These are phyloP conservation scores for Psephotus haematonotus DNA, from an alignment of 2,113 vertebrate genomes.

Conservation along the genomic window DNA sequence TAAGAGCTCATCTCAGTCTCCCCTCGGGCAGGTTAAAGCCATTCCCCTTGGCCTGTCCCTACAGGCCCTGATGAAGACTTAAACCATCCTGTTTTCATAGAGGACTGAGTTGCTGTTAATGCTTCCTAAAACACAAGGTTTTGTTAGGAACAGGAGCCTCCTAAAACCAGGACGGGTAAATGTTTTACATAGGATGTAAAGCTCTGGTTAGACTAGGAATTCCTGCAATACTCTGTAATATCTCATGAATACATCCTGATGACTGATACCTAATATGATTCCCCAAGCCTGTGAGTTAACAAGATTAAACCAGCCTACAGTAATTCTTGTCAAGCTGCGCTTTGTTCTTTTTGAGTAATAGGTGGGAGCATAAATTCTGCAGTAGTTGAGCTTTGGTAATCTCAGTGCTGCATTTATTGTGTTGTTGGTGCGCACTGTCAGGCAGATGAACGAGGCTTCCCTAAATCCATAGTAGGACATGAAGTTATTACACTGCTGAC, in stretches of 20 bases:
- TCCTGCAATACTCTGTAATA: neutral
- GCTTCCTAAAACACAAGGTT: neutral
- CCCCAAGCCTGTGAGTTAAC: neutral
- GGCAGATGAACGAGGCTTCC: neutral
- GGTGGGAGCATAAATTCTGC: neutral
- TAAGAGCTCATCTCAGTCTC: neutral
- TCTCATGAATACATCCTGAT: neutral
- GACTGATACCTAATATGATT: neutral
- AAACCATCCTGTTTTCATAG: neutral
- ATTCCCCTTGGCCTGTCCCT: neutral
- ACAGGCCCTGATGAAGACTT: neutral
- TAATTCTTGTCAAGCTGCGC: neutral
- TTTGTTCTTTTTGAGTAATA: neutral
- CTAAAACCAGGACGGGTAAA: neutral
- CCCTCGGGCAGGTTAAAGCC: neutral
- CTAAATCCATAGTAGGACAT: neutral
- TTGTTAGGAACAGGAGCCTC: neutral
- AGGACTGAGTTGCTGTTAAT: neutral
- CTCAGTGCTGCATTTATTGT: neutral
- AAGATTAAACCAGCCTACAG: neutral
- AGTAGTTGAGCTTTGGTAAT: neutral
- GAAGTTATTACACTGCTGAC: neutral
- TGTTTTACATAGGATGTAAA: neutral
- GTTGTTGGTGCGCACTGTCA: accelerated
- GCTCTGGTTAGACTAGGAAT: neutral